phyloP scores from a whole-genome alignment of 2,888 invertebrate species.

The Scaptodrosophila latifasciaeformis region DNA sequence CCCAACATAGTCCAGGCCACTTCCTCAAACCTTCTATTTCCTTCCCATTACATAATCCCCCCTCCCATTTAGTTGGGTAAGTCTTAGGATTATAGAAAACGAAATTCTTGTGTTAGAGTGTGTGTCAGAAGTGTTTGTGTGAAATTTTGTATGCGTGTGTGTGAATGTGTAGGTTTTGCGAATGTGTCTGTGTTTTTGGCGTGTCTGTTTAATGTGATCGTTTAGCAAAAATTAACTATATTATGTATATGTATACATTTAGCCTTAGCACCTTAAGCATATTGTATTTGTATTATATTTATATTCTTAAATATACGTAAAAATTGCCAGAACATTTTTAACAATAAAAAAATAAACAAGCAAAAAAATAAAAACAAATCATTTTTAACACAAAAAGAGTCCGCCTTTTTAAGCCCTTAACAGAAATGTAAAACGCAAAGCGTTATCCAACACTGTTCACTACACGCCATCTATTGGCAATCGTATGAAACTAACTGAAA shows the following conservation, averaged over 20 bases:
- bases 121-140: conserved; percentile 17
- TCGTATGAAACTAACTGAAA: no score
- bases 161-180: conserved; percentile 14
- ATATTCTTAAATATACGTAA: conserved; percentile 30
- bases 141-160: conserved; percentile 26
- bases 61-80: conserved; percentile 36
- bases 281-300: conserved; percentile 42
- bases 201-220: conserved; percentile 54
- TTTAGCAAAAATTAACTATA: conserved; percentile 66
- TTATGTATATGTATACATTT: conserved; percentile 34
- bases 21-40: no score
- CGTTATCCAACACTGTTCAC: no score
- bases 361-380: conserved; percentile 10
- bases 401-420: no score
- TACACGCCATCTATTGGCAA: no score
- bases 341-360: conserved; percentile 27
- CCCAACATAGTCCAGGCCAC: no score
- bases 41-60: no score
- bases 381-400: conserved; percentile 38
- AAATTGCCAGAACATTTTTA: conserved; percentile 34
- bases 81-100: conserved; percentile 33
- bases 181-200: conserved; percentile 12
- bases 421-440: no score
- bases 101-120: conserved; percentile 31
- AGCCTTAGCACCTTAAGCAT: conserved; percentile 45